Conservation (phyloP, 2,888 invertebrate species). For the Pilophorus perplexus region DNA sequence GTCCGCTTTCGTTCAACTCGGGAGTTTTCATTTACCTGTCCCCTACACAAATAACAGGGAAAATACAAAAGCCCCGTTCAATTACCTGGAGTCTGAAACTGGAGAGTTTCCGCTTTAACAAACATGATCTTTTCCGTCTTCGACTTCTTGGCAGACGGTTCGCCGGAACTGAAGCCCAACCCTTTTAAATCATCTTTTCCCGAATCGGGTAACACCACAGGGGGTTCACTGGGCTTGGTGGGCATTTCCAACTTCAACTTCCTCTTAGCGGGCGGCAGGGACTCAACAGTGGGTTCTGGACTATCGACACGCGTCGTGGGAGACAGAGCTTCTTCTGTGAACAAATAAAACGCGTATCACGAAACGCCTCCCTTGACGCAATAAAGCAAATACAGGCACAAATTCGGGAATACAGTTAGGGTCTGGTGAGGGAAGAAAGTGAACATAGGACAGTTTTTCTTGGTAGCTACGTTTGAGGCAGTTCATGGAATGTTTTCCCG, state of each 20-base stretch:
- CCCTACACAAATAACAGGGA: too few species aligned
- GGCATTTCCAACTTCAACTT: conserved; percentile 32
- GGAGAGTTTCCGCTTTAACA: conserved; percentile 57
- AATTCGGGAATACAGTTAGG: too few species aligned
- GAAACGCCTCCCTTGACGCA: not conserved
- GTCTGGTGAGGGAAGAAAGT: not conserved
- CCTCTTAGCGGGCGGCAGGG: not conserved
- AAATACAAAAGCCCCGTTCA: too few species aligned
- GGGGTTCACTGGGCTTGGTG: not conserved
- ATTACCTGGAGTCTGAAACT: conserved; percentile 37
- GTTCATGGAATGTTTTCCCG: too few species aligned
- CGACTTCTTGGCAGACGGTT: conserved; percentile 49
- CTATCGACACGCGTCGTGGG: conserved; percentile 11
- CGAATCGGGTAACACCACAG: conserved; percentile 8
- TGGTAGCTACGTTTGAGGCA: too few species aligned
- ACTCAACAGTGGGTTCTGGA: conserved; percentile 8
- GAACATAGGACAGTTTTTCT: too few species aligned
- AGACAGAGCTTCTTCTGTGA: conserved; percentile 15
- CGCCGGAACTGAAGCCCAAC: conserved; percentile 46
- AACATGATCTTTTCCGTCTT: conserved; percentile 56
- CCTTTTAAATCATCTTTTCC: conserved; percentile 34
- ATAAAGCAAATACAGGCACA: too few species aligned
- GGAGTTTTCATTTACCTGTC: too few species aligned
- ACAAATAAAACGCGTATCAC: not conserved
- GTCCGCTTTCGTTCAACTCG: too few species aligned